A percentile compares a stretch with the other conserved stretches of the same genome.
Conservation (phyloP, 2,113 vertebrate genomes). For the Amphilophus citrinellus region DNA sequence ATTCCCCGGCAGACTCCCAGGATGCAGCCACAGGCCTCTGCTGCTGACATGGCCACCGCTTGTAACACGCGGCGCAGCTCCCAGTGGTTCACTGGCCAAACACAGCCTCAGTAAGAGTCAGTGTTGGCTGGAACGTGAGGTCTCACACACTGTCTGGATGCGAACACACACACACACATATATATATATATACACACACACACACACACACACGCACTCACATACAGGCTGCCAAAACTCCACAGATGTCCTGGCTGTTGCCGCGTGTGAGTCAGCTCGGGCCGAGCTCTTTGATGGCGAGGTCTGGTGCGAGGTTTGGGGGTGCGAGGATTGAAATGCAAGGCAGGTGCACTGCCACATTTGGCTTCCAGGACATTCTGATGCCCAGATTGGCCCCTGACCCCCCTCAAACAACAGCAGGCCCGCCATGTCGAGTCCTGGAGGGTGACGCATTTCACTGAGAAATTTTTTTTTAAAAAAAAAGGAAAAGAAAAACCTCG, state of each 20-base stretch:
- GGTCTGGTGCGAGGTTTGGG: constrained; percentile 64
- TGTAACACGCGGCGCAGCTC: constrained; percentile 57
- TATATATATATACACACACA: not conserved
- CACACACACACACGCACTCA: not conserved
- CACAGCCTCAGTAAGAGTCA: constrained; percentile 51
- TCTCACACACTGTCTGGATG: constrained; percentile 53
- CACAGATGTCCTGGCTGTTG: constrained; percentile 80
- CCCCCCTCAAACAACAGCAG: constrained; percentile 60
- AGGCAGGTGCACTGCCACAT: constrained; percentile 67
- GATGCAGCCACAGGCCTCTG: constrained; percentile 42
- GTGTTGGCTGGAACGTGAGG: constrained; percentile 48
- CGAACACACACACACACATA: not conserved
- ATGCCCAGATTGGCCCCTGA: constrained; percentile 55
- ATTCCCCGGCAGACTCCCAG: constrained; percentile 30
- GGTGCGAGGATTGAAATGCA: constrained; percentile 56
- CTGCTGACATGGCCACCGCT: constrained; percentile 43
- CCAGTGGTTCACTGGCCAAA: constrained; percentile 63
- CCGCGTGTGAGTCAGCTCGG: constrained; percentile 64
- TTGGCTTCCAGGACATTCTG: constrained; percentile 52
- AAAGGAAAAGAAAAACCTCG: not conserved
- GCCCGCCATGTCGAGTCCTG: not conserved
- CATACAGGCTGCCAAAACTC: constrained; percentile 61
- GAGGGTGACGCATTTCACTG: not conserved
- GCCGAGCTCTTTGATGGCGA: constrained; percentile 64
- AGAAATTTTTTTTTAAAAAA: fast-evolving